Evolutionary conservation across 2,797 vertebrate genomes (phyloP).

Genomic region (Delichon dasypus): DNA sequence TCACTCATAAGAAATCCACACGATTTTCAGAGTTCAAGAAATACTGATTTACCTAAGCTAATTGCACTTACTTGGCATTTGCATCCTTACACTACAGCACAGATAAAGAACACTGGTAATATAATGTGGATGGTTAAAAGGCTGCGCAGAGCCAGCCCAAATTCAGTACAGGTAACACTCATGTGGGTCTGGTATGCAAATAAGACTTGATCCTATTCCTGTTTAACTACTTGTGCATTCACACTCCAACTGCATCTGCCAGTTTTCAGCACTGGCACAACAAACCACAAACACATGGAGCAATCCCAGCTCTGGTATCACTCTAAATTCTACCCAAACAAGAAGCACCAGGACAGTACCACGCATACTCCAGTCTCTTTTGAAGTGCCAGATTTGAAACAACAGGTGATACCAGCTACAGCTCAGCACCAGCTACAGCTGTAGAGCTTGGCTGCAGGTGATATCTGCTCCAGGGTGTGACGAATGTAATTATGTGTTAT

Average conservation of each 20-base stretch:
- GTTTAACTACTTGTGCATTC: background rate
- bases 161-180: background rate
- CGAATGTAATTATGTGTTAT: background rate
- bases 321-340: background rate
- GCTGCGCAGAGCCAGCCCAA: background rate
- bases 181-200: background rate
- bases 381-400: background rate
- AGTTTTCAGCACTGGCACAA: background rate
- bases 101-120: background rate
- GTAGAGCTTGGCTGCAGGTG: background rate
- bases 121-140: background rate
- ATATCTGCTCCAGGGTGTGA: background rate
- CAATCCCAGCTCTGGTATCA: background rate
- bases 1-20: background rate
- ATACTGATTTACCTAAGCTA: background rate
- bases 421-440: background rate
- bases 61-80: background rate
- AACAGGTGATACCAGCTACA: background rate
- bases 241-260: background rate
- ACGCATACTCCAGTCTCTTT: accelerated
- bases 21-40: background rate
- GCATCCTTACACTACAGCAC: background rate
- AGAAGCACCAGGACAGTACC: background rate
- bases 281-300: background rate
- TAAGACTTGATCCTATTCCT: background rate